Conservation (phyloP, 2,888 invertebrate genomes). For the Nematopogon swammerdamellus region DNA sequence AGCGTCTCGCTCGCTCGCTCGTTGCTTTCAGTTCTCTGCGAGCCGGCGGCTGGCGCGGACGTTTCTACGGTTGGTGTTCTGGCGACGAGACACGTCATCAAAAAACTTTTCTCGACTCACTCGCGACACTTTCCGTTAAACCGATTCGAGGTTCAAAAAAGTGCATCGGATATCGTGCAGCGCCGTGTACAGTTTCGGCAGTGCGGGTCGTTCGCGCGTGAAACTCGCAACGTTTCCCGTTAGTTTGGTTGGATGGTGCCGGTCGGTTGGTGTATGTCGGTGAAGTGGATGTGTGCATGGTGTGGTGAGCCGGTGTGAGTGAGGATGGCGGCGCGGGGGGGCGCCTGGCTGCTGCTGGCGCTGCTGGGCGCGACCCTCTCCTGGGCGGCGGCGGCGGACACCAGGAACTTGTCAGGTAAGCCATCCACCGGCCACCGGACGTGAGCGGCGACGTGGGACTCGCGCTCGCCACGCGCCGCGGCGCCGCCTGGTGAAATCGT, state of each 20-base stretch:
- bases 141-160: not conserved
- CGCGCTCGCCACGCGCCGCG: no score
- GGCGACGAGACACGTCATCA: not conserved
- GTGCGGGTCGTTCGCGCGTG: not conserved
- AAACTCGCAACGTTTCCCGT: not conserved
- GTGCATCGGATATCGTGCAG: not conserved
- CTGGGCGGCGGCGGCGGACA: conserved; percentile 32
- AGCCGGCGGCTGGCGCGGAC: not conserved
- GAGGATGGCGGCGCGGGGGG: not conserved
- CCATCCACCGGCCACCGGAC: not conserved
- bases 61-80: not conserved
- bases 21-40: not conserved
- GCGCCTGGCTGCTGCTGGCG: conserved; percentile 16
- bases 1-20: no score
- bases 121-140: not conserved
- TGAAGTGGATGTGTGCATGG: not conserved
- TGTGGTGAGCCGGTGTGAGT: not conserved
- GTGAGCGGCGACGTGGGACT: no score
- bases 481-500: no score
- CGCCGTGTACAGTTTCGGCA: not conserved
- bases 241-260: not conserved
- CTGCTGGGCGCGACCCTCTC: conserved; percentile 16
- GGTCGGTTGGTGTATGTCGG: not conserved
- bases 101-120: not conserved
- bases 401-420: conserved; percentile 44